Conservation (phyloP, 2,888 invertebrate species). For the Euclidia mi region DNA sequence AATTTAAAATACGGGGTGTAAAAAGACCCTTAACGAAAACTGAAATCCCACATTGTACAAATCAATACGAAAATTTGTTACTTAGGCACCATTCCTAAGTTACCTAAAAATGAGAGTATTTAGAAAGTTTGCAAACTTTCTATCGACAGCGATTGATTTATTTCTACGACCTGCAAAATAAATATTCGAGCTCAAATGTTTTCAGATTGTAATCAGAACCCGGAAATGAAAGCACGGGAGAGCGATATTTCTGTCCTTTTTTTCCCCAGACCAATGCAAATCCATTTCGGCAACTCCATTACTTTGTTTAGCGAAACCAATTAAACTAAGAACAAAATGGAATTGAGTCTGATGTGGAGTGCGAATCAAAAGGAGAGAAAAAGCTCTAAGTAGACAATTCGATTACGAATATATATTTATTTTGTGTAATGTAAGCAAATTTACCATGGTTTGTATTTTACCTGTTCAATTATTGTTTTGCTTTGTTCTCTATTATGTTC, state of each 20-base stretch:
- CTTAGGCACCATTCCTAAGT: no score
- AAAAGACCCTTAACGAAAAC: no score
- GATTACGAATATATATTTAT: conserved; percentile 22
- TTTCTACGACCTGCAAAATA: not conserved
- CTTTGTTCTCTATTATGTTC: no score
- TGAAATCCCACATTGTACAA: no score
- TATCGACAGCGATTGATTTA: not conserved
- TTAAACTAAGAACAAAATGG: conserved; percentile 42
- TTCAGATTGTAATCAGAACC: conserved; percentile 26
- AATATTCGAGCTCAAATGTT: conserved; percentile 1
- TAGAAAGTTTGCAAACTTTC: no score
- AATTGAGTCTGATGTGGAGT: conserved; percentile 35
- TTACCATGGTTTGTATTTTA: not conserved
- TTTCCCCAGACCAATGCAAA: conserved; percentile 33
- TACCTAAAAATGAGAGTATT: no score
- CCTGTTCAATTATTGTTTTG: no score
- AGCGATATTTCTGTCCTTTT: conserved; percentile 22
- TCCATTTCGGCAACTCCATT: conserved; percentile 32
- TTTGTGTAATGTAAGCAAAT: not conserved
- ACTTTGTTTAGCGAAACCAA: conserved; percentile 44
- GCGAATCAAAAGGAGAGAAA: conserved; percentile 18
- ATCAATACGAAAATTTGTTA: no score
- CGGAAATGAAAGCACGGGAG: conserved; percentile 17
- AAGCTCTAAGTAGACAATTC: conserved; percentile 19
- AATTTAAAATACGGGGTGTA: no score